These are phyloP conservation scores for Drosophila sp. DNA, from an alignment of 1,140 invertebrate species.

Conservation along the genomic window DNA sequence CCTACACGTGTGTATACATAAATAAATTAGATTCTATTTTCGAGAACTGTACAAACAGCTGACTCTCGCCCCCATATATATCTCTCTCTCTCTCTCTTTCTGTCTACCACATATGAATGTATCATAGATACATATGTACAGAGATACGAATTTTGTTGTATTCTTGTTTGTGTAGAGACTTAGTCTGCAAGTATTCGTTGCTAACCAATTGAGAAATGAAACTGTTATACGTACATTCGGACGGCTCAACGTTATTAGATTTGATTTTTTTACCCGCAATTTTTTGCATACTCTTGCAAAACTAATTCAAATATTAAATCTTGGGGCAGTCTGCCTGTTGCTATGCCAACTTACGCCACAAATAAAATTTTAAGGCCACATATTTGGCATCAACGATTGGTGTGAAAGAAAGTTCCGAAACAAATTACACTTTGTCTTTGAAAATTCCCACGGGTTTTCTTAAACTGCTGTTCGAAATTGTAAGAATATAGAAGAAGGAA, in stretches of 20 bases:
- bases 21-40: background rate
- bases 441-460: too few relatives aligned
- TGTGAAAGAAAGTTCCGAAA: background rate
- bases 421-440: background rate
- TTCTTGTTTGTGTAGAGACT: background rate
- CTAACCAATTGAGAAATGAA: background rate
- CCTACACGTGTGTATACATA: too few relatives aligned
- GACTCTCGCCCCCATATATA: background rate
- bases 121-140: background rate
- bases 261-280: background rate
- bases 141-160: background rate
- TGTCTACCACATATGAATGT: background rate
- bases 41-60: background rate
- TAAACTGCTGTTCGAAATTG: too few relatives aligned
- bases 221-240: background rate
- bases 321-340: background rate
- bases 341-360: background rate
- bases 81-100: background rate
- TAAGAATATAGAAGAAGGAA: too few relatives aligned
- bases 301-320: background rate
- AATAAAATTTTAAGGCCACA: background rate
- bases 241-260: background rate
- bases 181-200: background rate
- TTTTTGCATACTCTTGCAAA: conserved; percentile 1
- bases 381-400: background rate